phyloP scores from a whole-genome alignment of 2,888 invertebrate species.

The Gnatocerus cornutus region DNA sequence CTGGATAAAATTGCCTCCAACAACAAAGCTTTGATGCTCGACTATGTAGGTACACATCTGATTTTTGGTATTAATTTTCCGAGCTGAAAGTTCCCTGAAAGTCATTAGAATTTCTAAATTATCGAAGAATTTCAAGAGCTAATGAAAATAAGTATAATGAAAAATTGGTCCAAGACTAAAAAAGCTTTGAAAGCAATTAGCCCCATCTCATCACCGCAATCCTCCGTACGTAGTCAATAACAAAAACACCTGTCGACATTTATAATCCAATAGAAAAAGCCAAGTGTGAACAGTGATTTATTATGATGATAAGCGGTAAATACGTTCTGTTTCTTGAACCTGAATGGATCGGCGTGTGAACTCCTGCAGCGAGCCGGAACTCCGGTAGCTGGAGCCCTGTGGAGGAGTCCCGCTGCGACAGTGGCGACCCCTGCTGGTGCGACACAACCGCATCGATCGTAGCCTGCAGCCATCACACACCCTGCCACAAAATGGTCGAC shows the following conservation, averaged over 20 bases:
- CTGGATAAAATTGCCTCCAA: background rate
- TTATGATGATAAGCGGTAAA: constrained; percentile 34
- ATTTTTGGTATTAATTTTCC: too few species aligned
- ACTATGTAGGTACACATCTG: background rate
- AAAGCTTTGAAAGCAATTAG: background rate
- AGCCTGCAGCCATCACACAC: constrained; percentile 57
- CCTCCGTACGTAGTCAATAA: constrained; percentile 1
- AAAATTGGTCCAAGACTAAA: too few species aligned
- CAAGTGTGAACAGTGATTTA: constrained; percentile 23
- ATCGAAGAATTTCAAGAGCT: too few species aligned
- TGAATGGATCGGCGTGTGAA: constrained; percentile 31
- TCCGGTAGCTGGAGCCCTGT: constrained; percentile 60
- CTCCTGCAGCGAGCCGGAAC: constrained; percentile 45
- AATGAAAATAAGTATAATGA: too few species aligned
- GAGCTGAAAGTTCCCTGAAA: too few species aligned
- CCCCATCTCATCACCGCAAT: background rate
- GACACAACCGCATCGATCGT: constrained; percentile 67
- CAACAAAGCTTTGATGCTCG: constrained; percentile 9
- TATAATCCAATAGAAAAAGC: constrained; percentile 3
- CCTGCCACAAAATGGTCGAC: constrained; percentile 60
- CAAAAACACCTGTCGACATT: constrained; percentile 22
- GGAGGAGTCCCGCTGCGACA: constrained; percentile 67
- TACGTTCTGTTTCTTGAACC: constrained; percentile 22
- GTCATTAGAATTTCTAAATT: too few species aligned
- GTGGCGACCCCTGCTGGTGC: constrained; percentile 69